phyloP scores from a whole-genome alignment of 2,113 vertebrate species.

The Hippocampus abdominalis region DNA sequence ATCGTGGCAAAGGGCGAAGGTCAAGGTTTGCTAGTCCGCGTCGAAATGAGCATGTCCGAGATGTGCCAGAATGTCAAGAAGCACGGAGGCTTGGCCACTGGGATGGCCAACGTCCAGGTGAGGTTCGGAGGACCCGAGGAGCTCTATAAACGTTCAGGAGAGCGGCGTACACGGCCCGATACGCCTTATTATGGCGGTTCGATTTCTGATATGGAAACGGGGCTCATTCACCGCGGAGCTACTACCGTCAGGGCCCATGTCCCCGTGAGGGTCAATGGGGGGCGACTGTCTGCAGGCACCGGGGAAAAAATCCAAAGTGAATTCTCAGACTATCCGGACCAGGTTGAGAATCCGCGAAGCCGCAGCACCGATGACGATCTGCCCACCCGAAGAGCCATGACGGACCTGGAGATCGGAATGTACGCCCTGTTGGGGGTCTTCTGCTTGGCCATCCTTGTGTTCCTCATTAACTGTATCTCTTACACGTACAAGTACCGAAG shows the following conservation, averaged over 20 bases:
- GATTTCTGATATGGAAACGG: constrained; percentile 77
- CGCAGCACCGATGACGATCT: constrained; percentile 75
- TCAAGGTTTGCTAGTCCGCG: constrained; percentile 82
- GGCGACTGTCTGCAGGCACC: constrained; percentile 65
- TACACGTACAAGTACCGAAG: constrained; percentile 88
- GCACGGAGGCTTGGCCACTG: constrained; percentile 80
- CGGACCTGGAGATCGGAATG: constrained; percentile 93
- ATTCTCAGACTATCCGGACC: constrained; percentile 84
- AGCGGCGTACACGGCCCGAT: constrained; percentile 73
- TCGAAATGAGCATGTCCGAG: constrained; percentile 85
- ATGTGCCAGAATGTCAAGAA: constrained; percentile 85
- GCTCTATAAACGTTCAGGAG: constrained; percentile 76
- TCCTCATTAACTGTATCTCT: constrained; percentile 91
- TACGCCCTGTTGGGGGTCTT: constrained; percentile 94
- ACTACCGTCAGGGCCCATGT: constrained; percentile 72
- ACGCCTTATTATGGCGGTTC: constrained; percentile 72
- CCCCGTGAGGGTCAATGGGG: constrained; percentile 68
- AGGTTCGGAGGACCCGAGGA: constrained; percentile 78
- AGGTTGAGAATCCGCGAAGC: constrained; percentile 76
- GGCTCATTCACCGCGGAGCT: constrained; percentile 64
- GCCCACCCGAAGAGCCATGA: constrained; percentile 77
- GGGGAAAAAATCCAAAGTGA: constrained; percentile 78
- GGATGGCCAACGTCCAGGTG: constrained; percentile 75
- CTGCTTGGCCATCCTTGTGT: constrained; percentile 92
- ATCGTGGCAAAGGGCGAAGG: constrained; percentile 85